These are phyloP conservation scores for Ochropleura leucogaster DNA, from an alignment of 2,888 invertebrate species.

Conservation along the genomic window DNA sequence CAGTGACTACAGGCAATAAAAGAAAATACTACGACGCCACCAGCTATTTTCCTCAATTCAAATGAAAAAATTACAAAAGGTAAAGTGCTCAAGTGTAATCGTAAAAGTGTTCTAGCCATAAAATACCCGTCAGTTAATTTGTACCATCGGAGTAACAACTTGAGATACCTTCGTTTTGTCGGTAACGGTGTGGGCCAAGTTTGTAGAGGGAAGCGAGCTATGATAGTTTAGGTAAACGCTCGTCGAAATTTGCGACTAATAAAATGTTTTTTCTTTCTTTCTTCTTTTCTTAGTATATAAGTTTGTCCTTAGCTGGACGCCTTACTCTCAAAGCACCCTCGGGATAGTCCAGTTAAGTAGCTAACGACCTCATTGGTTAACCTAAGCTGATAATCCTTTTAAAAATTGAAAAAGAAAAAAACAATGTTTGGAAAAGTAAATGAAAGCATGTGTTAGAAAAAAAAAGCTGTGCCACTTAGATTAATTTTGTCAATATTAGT, in stretches of 20 bases:
- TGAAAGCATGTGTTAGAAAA: background rate
- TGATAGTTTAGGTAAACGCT: too few species aligned
- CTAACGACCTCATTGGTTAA: too few species aligned
- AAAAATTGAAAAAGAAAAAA: too few species aligned
- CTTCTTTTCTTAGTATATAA: too few species aligned
- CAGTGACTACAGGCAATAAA: conserved; percentile 44
- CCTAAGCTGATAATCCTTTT: too few species aligned
- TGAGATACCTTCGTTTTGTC: conserved; percentile 67
- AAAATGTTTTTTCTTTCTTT: too few species aligned
- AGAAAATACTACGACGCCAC: conserved; percentile 32
- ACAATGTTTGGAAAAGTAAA: background rate
- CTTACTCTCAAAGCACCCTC: too few species aligned
- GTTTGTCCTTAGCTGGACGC: too few species aligned
- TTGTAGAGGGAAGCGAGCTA: conserved; percentile 1
- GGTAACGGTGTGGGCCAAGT: conserved; percentile 48
- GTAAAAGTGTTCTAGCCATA: conserved; percentile 66
- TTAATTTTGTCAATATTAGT: background rate
- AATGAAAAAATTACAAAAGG: conserved; percentile 60
- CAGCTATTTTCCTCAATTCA: conserved; percentile 50
- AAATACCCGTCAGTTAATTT: conserved; percentile 76
- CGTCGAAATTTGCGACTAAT: too few species aligned
- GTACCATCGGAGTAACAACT: conserved; percentile 74
- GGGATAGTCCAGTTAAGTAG: too few species aligned
- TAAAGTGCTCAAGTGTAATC: conserved; percentile 61
- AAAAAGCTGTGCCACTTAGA: background rate